Evolutionary conservation across 2,888 invertebrate species (phyloP), one percentile per base, ranked within the genome.

Genomic region (Drosophila diplacantha): DNA sequence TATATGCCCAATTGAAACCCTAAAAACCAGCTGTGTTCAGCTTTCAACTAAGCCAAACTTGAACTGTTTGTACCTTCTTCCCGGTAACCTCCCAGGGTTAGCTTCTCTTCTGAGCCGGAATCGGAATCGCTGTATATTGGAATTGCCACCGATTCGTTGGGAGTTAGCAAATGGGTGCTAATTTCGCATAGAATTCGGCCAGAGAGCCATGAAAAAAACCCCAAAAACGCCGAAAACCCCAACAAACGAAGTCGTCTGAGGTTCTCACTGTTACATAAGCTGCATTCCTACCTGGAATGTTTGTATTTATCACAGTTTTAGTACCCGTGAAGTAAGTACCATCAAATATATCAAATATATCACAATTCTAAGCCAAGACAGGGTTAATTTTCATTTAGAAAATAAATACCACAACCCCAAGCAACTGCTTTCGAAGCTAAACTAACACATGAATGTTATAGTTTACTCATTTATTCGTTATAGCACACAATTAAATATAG

Each of bases 161-260:
- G 18, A 69, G 69, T 66, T 66, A 66, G 43, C 66, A 61, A 11
- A 5, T 11, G 47, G 24, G 47, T 69, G 71, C 31, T 69, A 69
- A 71, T 71, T 71, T 58, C 14, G 32, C 1, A 29, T 63, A 70
- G 68, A 68, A 57, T 54, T 32, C 37, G 7, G 49, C 22, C 18
- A 18, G 56, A 26, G 16, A 39, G 20, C 50, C 43, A 34, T 41
- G 49, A 29, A 59, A 62, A 62, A 47, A 1, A 22, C 18, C 8
- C 6, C 5, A 34, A 60, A 62, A 16, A 32, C 18, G n/a, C n/a
- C n/a, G n/a, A n/a, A n/a, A n/a, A n/a, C 11, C 34, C 22, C 20
- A 51, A 64, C 51, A 73, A 80, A 76, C 58, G 58, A 20, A 41
- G 9, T 12, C 57, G 58, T 66, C 67, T 65, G 44, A 78, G 41